phyloP scores from a whole-genome alignment of 2,113 vertebrate species.

The Triplophysa tibetana region DNA sequence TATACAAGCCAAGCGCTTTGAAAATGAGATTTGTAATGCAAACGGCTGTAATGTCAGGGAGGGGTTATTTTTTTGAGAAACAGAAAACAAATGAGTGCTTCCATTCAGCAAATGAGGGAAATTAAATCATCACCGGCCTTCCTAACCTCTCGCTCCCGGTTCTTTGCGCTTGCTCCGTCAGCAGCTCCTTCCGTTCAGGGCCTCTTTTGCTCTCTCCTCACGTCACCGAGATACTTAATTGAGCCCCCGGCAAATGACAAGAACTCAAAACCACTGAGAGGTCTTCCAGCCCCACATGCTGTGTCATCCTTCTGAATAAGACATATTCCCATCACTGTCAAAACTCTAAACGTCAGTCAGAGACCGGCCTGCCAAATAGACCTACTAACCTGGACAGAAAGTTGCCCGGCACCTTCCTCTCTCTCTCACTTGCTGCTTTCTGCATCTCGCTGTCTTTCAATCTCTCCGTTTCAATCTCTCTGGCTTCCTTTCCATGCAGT shows the following conservation, averaged over 20 bases:
- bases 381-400: constrained; percentile 7
- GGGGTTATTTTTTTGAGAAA: too few species aligned
- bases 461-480: neutral
- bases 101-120: neutral
- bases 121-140: neutral
- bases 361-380: neutral
- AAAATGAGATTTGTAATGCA: too few species aligned
- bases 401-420: neutral
- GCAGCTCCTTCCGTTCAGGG: neutral
- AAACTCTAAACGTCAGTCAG: constrained; percentile 18
- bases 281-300: constrained; percentile 13
- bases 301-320: constrained; percentile 48
- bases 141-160: neutral
- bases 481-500: neutral
- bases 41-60: too few species aligned
- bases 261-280: constrained; percentile 42
- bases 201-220: constrained; percentile 40
- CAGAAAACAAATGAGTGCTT: neutral
- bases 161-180: neutral
- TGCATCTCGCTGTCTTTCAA: neutral
- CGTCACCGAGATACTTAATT: constrained; percentile 44
- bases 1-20: too few species aligned
- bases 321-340: constrained; percentile 47
- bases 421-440: neutral
- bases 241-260: constrained; percentile 43